Percentiles rank a stretch among this genome's conserved stretches.
Evolutionary conservation across 2,888 invertebrate species (phyloP).

Genomic region (Dermolepida albohirtum): DNA sequence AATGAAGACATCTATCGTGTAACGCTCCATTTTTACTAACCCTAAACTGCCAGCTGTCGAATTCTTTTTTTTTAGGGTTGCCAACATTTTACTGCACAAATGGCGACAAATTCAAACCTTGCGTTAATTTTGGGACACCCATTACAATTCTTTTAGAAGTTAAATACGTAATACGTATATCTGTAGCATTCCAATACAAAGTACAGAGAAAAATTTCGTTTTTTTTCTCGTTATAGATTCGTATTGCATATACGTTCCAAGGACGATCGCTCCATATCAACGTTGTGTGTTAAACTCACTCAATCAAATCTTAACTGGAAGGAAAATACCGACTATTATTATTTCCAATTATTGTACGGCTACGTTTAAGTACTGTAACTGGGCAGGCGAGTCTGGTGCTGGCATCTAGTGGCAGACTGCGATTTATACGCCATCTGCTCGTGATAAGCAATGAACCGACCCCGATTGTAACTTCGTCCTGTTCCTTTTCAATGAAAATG

Average conservation of each 20-base stretch:
- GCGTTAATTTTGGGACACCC: too few relatives aligned
- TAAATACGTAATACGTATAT: too few relatives aligned
- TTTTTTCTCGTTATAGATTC: not conserved
- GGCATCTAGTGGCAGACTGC: constrained; percentile 63
- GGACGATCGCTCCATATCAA: not conserved
- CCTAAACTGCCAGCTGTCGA: too few relatives aligned
- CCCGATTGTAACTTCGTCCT: constrained; percentile 50
- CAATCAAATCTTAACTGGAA: constrained; percentile 40
- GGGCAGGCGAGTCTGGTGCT: constrained; percentile 56
- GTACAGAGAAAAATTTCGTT: too few relatives aligned
- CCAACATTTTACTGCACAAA: too few relatives aligned
- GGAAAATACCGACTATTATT: constrained; percentile 44
- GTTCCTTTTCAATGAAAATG: constrained; percentile 13
- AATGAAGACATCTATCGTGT: too few relatives aligned
- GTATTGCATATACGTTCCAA: not conserved
- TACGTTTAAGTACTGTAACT: constrained; percentile 43
- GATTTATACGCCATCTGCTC: constrained; percentile 65
- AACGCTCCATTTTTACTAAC: too few relatives aligned
- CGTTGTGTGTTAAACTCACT: constrained; percentile 34
- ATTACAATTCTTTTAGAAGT: too few relatives aligned
- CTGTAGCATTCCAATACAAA: too few relatives aligned
- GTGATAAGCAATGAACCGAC: constrained; percentile 56
- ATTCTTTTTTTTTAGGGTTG: too few relatives aligned
- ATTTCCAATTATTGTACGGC: constrained; percentile 45
- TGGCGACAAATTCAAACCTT: too few relatives aligned